Evolutionary conservation across 2,888 invertebrate species (phyloP), one percentile per base, ranked within the genome.

Genomic region (Tinea pellionella): DNA sequence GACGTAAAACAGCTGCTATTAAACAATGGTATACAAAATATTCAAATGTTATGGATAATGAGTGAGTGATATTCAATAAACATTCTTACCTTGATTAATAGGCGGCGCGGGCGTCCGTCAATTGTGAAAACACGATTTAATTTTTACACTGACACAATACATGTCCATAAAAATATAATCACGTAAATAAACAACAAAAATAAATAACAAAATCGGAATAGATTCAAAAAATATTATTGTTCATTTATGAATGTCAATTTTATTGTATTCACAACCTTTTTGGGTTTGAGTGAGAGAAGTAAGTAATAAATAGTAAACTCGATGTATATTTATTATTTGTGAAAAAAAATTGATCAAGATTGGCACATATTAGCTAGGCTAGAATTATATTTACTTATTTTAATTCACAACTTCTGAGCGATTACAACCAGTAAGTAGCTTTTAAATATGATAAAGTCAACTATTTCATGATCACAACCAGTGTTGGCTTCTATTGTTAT

Each of bases 201-300:
- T 15, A 15, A 16, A 15, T 16, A 47, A 47, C 13, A 47, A 47
- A 47, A 24, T 6, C 24, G 24, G 24, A 24, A 47, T 47, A 16
- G 9, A 12, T 37, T 37, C 37, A 12, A 37, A 37, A 37, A 37
- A 37, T n/a, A n/a, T 37, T 2, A 37, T n/a, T 12, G 37, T 37
- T 37, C 24, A 24, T 24, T 37, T 37, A 9, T 37, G 9, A 16
- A 47, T 47, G 47, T 47, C 47, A 41, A 59, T 59, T 75, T 76
- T 80, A 79, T 76, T 72, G 72, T 75, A 77, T 74, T 82, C 84
- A 84, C 85, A 84, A 86, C 83, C 86, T 76, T 81, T 63, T 67
- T 78, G 78, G 82, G 81, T 80, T 53, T 53, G 53, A 53, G 53
- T 53, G 53, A 53, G 53, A 24, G 53, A 19, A 12, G 24, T 4